Conservation (phyloP, 2,888 invertebrate species). For the Emmelina monodactyla region DNA sequence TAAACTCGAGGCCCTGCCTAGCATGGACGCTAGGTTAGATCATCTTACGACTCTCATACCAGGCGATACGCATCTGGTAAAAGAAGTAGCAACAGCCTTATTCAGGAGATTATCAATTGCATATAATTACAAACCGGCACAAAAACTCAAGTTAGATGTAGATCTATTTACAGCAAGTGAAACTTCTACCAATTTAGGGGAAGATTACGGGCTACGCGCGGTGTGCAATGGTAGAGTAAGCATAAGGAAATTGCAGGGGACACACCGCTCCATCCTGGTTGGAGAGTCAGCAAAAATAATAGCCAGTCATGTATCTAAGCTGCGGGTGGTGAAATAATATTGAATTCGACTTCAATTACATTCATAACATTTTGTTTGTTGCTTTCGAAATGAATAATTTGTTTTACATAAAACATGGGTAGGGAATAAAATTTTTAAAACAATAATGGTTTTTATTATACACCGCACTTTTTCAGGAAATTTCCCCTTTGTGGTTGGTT, state of each 20-base stretch:
- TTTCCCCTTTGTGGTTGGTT: too few relatives aligned
- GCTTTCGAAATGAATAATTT: too few relatives aligned
- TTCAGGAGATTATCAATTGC: constrained; percentile 82
- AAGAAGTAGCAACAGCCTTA: constrained; percentile 78
- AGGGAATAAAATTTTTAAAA: too few relatives aligned
- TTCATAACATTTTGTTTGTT: too few relatives aligned
- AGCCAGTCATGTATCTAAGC: constrained; percentile 52
- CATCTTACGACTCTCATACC: constrained; percentile 56
- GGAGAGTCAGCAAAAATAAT: constrained; percentile 79
- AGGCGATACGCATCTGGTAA: constrained; percentile 61
- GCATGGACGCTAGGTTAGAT: constrained; percentile 67
- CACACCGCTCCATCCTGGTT: constrained; percentile 87
- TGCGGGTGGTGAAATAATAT: too few relatives aligned
- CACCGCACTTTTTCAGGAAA: too few relatives aligned
- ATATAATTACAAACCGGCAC: constrained; percentile 76
- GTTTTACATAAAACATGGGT: too few relatives aligned
- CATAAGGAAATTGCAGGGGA: constrained; percentile 73
- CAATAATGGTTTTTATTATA: too few relatives aligned
- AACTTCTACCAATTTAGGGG: constrained; percentile 81
- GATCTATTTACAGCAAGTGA: constrained; percentile 87
- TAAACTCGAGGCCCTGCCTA: constrained; percentile 67
- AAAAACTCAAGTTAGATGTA: constrained; percentile 73
- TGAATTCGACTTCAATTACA: too few relatives aligned
- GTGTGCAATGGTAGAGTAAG: constrained; percentile 71
- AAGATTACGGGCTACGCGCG: constrained; percentile 89